Base-by-base conservation (phyloP, 1,140 invertebrate genomes). In the Euura saliciscinereae region DNA sequence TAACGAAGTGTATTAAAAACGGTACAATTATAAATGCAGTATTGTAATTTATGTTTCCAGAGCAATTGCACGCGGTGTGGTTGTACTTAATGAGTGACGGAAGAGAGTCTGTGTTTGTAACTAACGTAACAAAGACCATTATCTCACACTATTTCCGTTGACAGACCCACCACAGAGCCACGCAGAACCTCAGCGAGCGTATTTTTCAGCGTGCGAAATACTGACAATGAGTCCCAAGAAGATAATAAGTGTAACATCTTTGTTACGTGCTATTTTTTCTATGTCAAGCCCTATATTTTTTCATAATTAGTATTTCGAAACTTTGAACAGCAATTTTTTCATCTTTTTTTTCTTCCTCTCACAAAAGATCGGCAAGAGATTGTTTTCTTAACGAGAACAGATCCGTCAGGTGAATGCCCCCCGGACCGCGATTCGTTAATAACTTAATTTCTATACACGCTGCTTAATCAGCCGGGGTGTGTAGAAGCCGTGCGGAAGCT, bases 101-200 rank as follows among this genome's bases (percentile, higher is more conserved):
- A 59, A 59, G 13, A n/a, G 8, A 59, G 46, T 59, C 13, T 59
- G 13, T 59, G 13, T 11, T 59, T 11, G 13, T 6, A 59, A 59
- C 2, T 59, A 59, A 11, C 10, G 13, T 59, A 6, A n/a, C 51
- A 59, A 59, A 6, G 13, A 59, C 8, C 28, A 11, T 8, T 59
- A 59, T 59, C 51, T 59, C 51, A 59, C 51, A n/a, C 51, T 59
- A n/a, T n/a, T 59, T 59, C 51, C 51, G 51, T 59, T n/a, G 51
- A 59, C 51, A 59, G 10, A n/a, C 10, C 3, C 51, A 59, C 10
- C 51, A 59, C 51, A n/a, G 28, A 28, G 28, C 51, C 51, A 4
- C 10, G 51, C 10, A 6, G 13, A 59, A 28, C 28, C 28, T 59
- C 10, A n/a, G 13, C 13, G 3, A 59, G 51, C 10, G 13, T 11